Conservation (phyloP, 2,113 vertebrate species). For the Phodopus roborovskii region DNA sequence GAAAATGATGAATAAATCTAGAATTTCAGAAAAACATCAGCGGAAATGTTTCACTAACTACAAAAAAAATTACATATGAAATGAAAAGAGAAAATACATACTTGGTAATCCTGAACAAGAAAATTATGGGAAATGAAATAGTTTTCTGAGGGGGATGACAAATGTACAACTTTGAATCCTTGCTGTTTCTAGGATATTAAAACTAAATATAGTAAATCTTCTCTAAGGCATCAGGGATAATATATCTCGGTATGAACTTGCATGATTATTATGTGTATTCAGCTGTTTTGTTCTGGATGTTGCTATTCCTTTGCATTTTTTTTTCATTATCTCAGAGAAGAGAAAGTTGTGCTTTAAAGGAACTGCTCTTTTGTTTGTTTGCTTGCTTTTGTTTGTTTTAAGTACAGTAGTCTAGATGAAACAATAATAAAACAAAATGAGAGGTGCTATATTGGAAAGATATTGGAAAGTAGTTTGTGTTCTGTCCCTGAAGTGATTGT, state of each 20-base stretch:
- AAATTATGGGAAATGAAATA: slow-evolving; percentile 70
- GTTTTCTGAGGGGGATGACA: slow-evolving; percentile 73
- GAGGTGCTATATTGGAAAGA: slow-evolving; percentile 5
- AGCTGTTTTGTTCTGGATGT: slow-evolving; percentile 66
- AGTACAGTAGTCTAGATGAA: neutral
- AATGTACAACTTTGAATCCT: slow-evolving; percentile 63
- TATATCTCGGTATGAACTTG: slow-evolving; percentile 81
- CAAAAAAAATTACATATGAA: slow-evolving; percentile 17
- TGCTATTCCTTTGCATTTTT: slow-evolving; percentile 62
- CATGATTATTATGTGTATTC: slow-evolving; percentile 76
- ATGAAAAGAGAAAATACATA: slow-evolving; percentile 7
- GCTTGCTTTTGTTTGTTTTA: neutral
- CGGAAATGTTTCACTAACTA: slow-evolving; percentile 13
- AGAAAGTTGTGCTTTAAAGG: slow-evolving; percentile 63
- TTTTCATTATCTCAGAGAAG: slow-evolving; percentile 75
- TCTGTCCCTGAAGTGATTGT: neutral
- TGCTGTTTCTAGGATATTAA: slow-evolving; percentile 84
- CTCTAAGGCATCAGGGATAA: slow-evolving; percentile 74
- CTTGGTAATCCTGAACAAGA: slow-evolving; percentile 62
- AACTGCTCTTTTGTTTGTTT: neutral
- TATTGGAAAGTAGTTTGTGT: neutral
- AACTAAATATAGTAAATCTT: slow-evolving; percentile 85
- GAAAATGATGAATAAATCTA: slow-evolving; percentile 41
- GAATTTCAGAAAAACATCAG: slow-evolving; percentile 51
- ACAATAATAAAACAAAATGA: slow-evolving; percentile 31